These are phyloP conservation scores for Bursaphelenchus okinawaensis DNA, from an alignment of 2,888 invertebrate species.

Conservation along the genomic window DNA sequence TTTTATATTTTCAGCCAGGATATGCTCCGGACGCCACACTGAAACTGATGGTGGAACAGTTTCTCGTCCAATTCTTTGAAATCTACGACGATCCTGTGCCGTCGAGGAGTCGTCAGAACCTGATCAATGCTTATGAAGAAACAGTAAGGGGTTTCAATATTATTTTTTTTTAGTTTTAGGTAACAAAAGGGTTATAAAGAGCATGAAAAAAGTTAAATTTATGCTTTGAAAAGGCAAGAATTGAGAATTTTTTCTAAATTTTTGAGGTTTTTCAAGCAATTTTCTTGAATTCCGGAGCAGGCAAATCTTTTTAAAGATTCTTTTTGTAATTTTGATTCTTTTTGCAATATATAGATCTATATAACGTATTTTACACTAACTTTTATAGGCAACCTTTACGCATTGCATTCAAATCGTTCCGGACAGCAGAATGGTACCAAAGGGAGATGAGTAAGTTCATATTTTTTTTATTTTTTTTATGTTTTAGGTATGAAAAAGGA, in stretches of 20 bases:
- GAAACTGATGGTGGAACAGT: conserved; percentile 37
- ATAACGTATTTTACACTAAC: no score
- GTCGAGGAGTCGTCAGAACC: conserved; percentile 33
- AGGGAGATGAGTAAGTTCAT: conserved; percentile 34
- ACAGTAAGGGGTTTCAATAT: conserved; percentile 33
- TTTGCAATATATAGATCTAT: not conserved
- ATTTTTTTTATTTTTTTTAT: not conserved
- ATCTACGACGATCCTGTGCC: conserved; percentile 37
- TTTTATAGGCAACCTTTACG: conserved; percentile 47
- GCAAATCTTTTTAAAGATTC: no score
- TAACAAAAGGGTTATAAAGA: not conserved
- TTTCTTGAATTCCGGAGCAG: no score
- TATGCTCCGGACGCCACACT: conserved; percentile 34
- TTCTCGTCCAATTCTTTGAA: conserved; percentile 40
- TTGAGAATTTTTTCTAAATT: no score
- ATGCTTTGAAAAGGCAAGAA: no score
- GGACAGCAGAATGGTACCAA: not conserved
- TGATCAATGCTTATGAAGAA: conserved; percentile 47
- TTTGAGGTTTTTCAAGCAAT: no score
- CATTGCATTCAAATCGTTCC: conserved; percentile 33
- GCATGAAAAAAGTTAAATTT: no score
- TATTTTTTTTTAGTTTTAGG: no score
- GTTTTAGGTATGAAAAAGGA: not conserved
- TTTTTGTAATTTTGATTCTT: conserved; percentile 1
- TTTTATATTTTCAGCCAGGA: conserved; percentile 44